phyloP scores from a whole-genome alignment of 1,140 invertebrate genomes.

The Xylocopa sonorina region DNA sequence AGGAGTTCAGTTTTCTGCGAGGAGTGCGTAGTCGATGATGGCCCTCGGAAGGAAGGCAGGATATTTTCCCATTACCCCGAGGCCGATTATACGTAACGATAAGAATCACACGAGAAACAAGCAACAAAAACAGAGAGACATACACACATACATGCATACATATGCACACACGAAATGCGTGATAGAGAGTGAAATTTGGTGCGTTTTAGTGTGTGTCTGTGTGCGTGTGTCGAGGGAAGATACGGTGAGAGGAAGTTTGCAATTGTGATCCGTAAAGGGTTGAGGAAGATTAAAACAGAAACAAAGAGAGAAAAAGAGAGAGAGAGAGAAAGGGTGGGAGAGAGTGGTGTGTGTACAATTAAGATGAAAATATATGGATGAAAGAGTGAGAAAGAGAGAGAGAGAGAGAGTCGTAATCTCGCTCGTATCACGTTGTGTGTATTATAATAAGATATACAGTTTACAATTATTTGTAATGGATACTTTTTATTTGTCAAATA shows the following conservation, averaged over 20 bases:
- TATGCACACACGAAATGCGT: conserved; percentile 42
- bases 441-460: conserved; percentile 75
- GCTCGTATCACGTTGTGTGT: conserved; percentile 72
- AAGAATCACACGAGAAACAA: conserved; percentile 4
- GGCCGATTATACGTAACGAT: conserved; percentile 4
- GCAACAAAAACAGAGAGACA: conserved; percentile 5
- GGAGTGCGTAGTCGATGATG: neutral
- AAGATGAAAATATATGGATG: conserved; percentile 42
- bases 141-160: conserved; percentile 17
- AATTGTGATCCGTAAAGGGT: conserved; percentile 27
- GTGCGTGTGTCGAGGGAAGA: conserved; percentile 33
- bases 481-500: conserved; percentile 80
- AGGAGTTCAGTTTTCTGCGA: neutral
- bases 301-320: conserved; percentile 12
- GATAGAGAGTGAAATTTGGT: conserved; percentile 34
- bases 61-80: neutral
- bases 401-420: conserved; percentile 62
- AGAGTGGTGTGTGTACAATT: conserved; percentile 6
- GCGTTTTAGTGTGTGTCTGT: conserved; percentile 31
- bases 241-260: conserved; percentile 31
- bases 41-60: neutral
- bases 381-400: conserved; percentile 55
- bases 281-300: conserved; percentile 20
- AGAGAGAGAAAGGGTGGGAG: conserved; percentile 38
- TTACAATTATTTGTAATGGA: conserved; percentile 79